Base-by-base conservation (phyloP, 1,140 invertebrate species). In the Eupeodes corollae region DNA sequence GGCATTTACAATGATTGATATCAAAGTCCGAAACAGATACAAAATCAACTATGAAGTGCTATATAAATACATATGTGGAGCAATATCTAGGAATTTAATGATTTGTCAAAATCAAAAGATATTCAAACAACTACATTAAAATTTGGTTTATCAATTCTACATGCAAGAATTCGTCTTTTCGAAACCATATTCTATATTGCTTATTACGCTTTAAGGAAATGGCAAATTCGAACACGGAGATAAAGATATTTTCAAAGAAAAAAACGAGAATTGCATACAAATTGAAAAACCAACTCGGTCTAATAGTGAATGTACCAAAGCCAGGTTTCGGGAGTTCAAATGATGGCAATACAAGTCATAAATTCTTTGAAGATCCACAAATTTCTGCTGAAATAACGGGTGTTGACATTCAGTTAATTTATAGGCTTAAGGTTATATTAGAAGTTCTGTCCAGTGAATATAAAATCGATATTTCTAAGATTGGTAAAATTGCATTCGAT, bases 1-100 rank as follows among this genome's bases (percentile, higher is more conserved):
- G 45, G 6, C 57, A 41, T 55, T 67, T 30, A 67, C 61, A 6
- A 70, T 69, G 68, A 51, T 68, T 2, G 65, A 70, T 43, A 64
- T 53, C 6, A 70, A 70, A 48, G 59, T 70, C 9, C 65, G 62
- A 37, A 3, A 68, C 63, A 10, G 30, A 58, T 48, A 71, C 60
- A 13, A 55, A 49, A 42, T 69, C 64, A 10, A 55, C 54, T 6
- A 52, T 52, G 48, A 44, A 47, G n/a, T 70, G 67, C 44, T 69
- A 69, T 43, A n/a, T n/a, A n/a, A n/a, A n/a, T n/a, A n/a, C n/a
- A 55, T 69, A 35, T 70, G 63, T 54, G 61, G 56, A 0, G 46
- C 48, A 14, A 58, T 55, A 16, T 57, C 61, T 15, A 52, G 53
- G 37, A 64, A 19, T 67, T 70, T 50, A 70, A 69, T 42, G 37